Base-by-base conservation (phyloP, 2,888 invertebrate species). In the Dynastes grantii region DNA sequence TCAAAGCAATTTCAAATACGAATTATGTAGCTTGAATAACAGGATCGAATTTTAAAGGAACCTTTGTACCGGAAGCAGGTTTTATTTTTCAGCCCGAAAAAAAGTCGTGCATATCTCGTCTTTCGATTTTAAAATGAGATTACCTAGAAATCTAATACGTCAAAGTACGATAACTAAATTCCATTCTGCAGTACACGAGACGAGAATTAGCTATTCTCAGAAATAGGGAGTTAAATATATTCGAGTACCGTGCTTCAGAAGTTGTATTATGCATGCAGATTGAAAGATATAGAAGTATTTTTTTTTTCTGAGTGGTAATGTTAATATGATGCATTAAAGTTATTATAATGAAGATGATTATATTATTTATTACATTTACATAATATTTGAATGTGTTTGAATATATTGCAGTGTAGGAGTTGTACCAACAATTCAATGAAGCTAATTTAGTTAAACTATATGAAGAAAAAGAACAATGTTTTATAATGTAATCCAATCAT, bases 111-210 rank as follows among this genome's bases (percentile, higher is more conserved):
- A 40, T n/a, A 32, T 65, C 13, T 65, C 40, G 65, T 37, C 40
- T 13, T n/a, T 65, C 40, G 32, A 37, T 32, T 65, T 16, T 65
- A 32, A 65, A 32, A 65, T 9, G 40, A 16, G 65, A 65, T 65
- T 65, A 65, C 65, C 65, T 65, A 16, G 65, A 65, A 65, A 37
- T 40, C 16, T 65, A 65, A 40, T 53, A 65, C 16, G 4, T n/a
- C 32, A 65, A 65, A 16, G 40, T 13, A 65, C 40, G 65, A 40
- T 65, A 65, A 16, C 40, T 16, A 65, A 63, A 11, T 13, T 8
- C 29, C n/a, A 40, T 16, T 40, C 16, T 63, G 13, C n/a, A 40
- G 8, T 40, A 9, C 16, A 40, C 16, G 65, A 40, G 37, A 32
- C 16, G 13, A n/a, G 16, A n/a, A 16, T 16, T 53, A 53, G 2